Conservation (phyloP, 2,888 invertebrate species). For the Parascotia fuliginaria region DNA sequence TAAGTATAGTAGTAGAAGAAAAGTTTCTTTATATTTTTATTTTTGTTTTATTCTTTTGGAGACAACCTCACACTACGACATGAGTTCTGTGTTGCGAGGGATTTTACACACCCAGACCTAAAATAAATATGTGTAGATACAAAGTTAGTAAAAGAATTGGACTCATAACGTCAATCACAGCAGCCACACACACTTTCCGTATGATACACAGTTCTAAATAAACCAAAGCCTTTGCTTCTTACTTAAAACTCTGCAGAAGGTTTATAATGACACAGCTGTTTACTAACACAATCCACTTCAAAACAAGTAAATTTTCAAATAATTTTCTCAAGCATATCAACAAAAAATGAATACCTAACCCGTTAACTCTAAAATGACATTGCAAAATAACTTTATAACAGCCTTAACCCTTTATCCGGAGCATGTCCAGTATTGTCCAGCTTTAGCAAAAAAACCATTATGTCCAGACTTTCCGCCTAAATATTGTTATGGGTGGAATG, state of each 20-base stretch:
- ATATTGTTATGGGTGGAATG: constrained; percentile 24
- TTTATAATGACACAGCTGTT: neutral
- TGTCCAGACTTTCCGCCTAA: constrained; percentile 25
- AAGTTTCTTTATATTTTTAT: no score
- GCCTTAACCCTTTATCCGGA: constrained; percentile 32
- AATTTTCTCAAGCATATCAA: constrained; percentile 10
- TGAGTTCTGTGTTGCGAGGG: no score
- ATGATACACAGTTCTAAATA: no score
- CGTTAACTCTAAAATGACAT: constrained; percentile 38
- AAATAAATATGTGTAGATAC: no score
- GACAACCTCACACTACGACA: no score
- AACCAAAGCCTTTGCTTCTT: no score
- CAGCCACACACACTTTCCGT: no score
- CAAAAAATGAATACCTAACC: constrained; percentile 17
- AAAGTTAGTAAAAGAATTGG: no score
- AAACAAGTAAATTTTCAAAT: neutral
- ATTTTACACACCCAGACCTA: no score
- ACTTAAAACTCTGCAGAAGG: neutral
- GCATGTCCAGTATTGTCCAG: constrained; percentile 32
- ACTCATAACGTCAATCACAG: no score
- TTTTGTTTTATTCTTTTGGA: no score
- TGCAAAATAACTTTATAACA: constrained; percentile 36
- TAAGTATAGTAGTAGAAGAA: no score
- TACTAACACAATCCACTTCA: neutral
- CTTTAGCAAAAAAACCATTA: constrained; percentile 30